phyloP scores from a whole-genome alignment of 2,797 vertebrate genomes.

The Pseudopleuronectes americanus region DNA sequence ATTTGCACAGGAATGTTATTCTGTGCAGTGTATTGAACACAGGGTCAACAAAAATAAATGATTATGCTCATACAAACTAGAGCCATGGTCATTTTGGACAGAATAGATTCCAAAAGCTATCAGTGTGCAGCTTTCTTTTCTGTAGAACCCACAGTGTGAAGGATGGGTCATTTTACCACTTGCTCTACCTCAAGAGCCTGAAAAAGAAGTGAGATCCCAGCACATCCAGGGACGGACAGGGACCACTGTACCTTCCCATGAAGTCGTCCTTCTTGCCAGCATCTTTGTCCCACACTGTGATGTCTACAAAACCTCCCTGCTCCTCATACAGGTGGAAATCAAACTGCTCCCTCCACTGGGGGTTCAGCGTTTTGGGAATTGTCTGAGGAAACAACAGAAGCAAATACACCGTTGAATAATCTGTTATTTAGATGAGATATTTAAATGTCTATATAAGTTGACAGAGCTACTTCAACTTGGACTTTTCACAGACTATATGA shows the following conservation, averaged over 20 bases:
- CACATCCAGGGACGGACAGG: neutral
- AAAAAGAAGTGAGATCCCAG: neutral
- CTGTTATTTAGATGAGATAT: neutral
- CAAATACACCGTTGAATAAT: neutral
- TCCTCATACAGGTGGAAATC: constrained; percentile 98
- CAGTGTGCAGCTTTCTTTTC: neutral
- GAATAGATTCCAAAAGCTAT: neutral
- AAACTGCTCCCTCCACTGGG: constrained; percentile 98
- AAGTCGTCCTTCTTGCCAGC: constrained; percentile 96
- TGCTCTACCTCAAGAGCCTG: neutral
- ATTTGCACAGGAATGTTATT: neutral
- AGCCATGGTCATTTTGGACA: neutral
- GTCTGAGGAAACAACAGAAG: constrained; percentile 79
- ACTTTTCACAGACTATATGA: neutral
- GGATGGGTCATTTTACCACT: too few species aligned
- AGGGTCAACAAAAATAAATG: too few species aligned
- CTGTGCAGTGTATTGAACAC: too few species aligned
- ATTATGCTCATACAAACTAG: neutral
- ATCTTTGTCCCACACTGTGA: constrained; percentile 97
- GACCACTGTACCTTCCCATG: constrained; percentile 90
- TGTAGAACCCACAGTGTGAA: too few species aligned
- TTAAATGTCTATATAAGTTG: neutral
- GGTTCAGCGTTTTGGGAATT: constrained; percentile 94
- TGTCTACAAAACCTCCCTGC: constrained; percentile 91
- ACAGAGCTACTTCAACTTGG: neutral